phyloP scores from a whole-genome alignment of 37 sponge, comb jelly and placozoan genomes.

The Cliona cf. orientalis region DNA sequence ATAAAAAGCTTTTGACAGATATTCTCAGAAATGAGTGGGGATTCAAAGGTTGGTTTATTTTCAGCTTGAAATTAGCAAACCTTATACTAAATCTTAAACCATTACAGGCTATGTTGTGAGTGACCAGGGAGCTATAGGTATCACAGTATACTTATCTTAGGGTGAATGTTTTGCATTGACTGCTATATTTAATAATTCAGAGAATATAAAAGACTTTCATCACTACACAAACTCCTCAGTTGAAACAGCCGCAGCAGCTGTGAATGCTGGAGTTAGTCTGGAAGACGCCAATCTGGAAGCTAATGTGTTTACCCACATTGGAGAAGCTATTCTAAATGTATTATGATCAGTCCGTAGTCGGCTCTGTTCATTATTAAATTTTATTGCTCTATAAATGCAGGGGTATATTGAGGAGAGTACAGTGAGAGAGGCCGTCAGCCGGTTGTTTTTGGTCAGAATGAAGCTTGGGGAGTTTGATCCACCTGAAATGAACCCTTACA shows the following conservation, averaged over 20 bases:
- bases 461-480: slow-evolving; percentile 82
- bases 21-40: slow-evolving; percentile 62
- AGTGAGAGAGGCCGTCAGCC: slow-evolving; percentile 48
- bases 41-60: slow-evolving; percentile 49
- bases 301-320: slow-evolving; percentile 56
- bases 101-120: slow-evolving; percentile 70
- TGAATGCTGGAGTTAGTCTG: neutral
- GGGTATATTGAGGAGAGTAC: neutral
- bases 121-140: slow-evolving; percentile 76
- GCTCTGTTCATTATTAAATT: neutral
- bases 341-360: neutral
- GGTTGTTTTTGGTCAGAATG: slow-evolving; percentile 66
- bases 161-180: no score
- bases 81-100: no score
- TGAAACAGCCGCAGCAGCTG: slow-evolving; percentile 49
- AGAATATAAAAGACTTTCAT: slow-evolving; percentile 46
- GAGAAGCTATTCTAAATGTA: slow-evolving; percentile 35
- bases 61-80: no score
- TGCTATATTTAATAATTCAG: no score
- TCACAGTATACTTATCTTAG: neutral
- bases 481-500: slow-evolving; percentile 70
- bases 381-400: neutral
- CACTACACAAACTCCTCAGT: slow-evolving; percentile 36
- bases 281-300: slow-evolving; percentile 20
- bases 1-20: slow-evolving; percentile 62